Evolutionary conservation across 2,797 vertebrate species (phyloP).

Genomic region (Smutsia temminckii): DNA sequence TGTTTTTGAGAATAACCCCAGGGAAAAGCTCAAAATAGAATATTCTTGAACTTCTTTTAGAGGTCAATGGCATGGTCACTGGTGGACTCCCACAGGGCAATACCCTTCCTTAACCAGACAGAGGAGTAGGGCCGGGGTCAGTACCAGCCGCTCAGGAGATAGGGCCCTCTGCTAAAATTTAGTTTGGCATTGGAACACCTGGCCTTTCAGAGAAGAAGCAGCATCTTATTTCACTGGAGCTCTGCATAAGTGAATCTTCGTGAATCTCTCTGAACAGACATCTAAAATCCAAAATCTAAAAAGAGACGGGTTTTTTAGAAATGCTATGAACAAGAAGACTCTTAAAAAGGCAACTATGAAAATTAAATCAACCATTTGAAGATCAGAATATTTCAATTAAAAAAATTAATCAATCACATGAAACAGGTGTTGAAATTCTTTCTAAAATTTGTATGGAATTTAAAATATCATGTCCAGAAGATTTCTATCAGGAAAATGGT

Average conservation of each 20-base stretch:
- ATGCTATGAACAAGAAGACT: not conserved
- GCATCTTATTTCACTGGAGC: not conserved
- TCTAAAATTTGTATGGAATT: not conserved
- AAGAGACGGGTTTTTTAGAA: not conserved
- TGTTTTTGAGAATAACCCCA: conserved; percentile 14
- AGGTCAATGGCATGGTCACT: not conserved
- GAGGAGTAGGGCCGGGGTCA: not conserved
- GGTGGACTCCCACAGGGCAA: not conserved
- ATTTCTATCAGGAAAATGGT: not conserved
- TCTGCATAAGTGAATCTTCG: not conserved
- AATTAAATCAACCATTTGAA: not conserved
- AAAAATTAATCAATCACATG: not conserved
- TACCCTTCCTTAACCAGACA: not conserved
- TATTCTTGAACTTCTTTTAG: not conserved
- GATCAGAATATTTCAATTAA: not conserved
- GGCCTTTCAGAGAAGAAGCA: not conserved
- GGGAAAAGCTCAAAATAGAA: not conserved
- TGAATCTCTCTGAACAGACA: conserved; percentile 4
- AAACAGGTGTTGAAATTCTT: not conserved
- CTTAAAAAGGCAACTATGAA: not conserved
- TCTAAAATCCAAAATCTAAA: conserved; percentile 7
- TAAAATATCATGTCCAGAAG: not conserved
- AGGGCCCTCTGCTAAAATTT: not conserved
- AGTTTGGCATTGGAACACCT: not conserved
- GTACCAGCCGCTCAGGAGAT: not conserved